Conservation (phyloP, 30 jellyfish, hydroid and myxozoan genomes). For the Pelagia noctiluca region DNA sequence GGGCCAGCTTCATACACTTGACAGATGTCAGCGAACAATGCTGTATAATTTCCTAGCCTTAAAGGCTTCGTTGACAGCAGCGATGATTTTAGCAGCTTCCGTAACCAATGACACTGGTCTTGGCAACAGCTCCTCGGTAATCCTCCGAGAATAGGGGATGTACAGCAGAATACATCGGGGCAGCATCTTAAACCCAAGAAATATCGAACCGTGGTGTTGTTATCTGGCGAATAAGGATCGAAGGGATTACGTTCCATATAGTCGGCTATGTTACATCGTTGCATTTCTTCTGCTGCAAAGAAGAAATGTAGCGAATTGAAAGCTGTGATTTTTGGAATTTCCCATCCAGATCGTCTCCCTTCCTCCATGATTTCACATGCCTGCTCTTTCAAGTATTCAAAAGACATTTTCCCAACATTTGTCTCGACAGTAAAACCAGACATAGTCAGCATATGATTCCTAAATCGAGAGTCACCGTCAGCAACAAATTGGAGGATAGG, state of each 20-base stretch:
- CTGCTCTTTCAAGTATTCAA: too few species aligned
- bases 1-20: slow-evolving; percentile 23
- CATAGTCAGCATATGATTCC: slow-evolving; percentile 30
- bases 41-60: slow-evolving; percentile 21
- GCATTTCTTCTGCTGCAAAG: slow-evolving; percentile 6
- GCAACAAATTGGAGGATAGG: slow-evolving; percentile 23
- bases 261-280: background rate
- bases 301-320: slow-evolving; percentile 4
- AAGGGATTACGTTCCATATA: background rate
- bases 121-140: slow-evolving; percentile 36
- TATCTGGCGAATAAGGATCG: background rate
- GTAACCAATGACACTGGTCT: slow-evolving; percentile 34
- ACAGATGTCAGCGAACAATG: slow-evolving; percentile 13
- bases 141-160: slow-evolving; percentile 44
- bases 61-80: slow-evolving; percentile 44
- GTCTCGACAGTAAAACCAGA: background rate
- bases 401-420: background rate
- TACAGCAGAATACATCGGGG: slow-evolving; percentile 9
- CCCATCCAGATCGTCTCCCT: slow-evolving; percentile 20
- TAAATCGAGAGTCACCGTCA: slow-evolving; percentile 29
- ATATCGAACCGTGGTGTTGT: background rate
- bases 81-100: slow-evolving; percentile 37
- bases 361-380: background rate
- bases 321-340: slow-evolving; percentile 17
- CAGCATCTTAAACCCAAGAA: slow-evolving; percentile 1